Evolutionary conservation across 2,797 vertebrate genomes (phyloP).

Genomic region (Gephyroberyx darwinii): DNA sequence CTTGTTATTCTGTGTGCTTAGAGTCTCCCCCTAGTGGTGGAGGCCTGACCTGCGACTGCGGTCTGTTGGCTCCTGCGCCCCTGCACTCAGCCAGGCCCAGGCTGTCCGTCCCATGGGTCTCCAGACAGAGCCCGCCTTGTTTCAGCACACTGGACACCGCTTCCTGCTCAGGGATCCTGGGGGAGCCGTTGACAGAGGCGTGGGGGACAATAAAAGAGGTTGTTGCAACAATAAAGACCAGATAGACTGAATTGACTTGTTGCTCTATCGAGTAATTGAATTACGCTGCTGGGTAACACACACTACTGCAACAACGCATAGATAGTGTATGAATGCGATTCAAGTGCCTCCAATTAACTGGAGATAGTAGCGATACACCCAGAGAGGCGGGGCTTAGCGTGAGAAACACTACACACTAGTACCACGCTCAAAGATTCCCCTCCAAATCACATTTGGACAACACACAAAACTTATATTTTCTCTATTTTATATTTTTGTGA

Average conservation of each 20-base stretch:
- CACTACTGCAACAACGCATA: conserved; percentile 12
- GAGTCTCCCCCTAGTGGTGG: conserved; percentile 1
- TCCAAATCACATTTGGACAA: conserved; percentile 35
- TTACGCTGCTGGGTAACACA: conserved; percentile 19
- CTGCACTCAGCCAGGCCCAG: conserved; percentile 88
- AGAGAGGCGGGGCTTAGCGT: neutral
- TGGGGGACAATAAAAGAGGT: conserved; percentile 8
- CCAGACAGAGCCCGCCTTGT: conserved; percentile 90
- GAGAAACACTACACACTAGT: conserved; percentile 2
- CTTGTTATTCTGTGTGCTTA: neutral
- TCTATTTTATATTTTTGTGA: neutral
- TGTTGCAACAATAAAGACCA: conserved; percentile 44
- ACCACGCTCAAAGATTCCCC: conserved; percentile 25
- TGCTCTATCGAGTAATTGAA: conserved; percentile 12
- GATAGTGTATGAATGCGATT: conserved; percentile 3
- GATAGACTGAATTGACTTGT: conserved; percentile 31
- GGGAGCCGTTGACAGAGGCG: conserved; percentile 25
- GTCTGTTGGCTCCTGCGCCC: conserved; percentile 82
- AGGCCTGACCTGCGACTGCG: conserved; percentile 87
- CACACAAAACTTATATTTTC: neutral
- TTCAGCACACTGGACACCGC: conserved; percentile 88
- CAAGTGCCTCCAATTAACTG: conserved; percentile 6
- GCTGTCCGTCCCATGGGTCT: conserved; percentile 85
- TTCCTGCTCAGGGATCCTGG: conserved; percentile 94
- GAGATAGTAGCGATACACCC: conserved; percentile 8